These are phyloP conservation scores for Pollenia amentaria DNA, from an alignment of 2,888 invertebrate species.

Conservation along the genomic window DNA sequence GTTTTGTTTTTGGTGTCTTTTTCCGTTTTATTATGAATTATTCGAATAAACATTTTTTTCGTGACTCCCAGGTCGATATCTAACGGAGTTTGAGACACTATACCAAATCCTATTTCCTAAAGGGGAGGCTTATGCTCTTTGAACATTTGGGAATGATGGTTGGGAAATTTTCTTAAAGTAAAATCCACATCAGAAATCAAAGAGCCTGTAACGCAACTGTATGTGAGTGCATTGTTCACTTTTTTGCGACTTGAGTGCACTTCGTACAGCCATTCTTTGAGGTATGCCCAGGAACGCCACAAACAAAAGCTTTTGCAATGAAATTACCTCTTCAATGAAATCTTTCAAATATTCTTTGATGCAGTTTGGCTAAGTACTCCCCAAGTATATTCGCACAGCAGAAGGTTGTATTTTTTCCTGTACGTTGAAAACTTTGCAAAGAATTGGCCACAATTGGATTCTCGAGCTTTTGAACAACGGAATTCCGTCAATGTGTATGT, in stretches of 20 bases:
- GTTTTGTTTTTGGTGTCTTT: not conserved
- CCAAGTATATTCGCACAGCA: not conserved
- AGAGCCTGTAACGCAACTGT: conserved; percentile 32
- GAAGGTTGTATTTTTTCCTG: not conserved
- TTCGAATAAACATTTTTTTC: not conserved
- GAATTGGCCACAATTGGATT: not conserved
- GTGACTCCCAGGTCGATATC: conserved; percentile 37
- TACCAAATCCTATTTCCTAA: conserved; percentile 38
- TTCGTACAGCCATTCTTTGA: too few species aligned
- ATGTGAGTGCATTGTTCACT: too few species aligned
- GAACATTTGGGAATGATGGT: conserved; percentile 36
- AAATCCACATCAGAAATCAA: conserved; percentile 52
- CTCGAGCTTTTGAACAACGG: too few species aligned
- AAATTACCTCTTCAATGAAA: too few species aligned
- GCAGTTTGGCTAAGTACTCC: not conserved
- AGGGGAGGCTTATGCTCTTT: conserved; percentile 37
- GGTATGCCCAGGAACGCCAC: too few species aligned
- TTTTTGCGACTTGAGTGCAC: too few species aligned
- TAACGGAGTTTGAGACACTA: conserved; percentile 39
- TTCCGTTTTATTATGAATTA: not conserved
- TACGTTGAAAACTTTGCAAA: not conserved
- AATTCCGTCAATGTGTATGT: too few species aligned
- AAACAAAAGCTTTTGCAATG: too few species aligned
- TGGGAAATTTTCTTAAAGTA: conserved; percentile 51
- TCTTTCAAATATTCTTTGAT: not conserved